Evolutionary conservation across 2,888 invertebrate genomes (phyloP), one percentile per base, ranked within the genome.

Genomic region (Taphrorychus bicolor): DNA sequence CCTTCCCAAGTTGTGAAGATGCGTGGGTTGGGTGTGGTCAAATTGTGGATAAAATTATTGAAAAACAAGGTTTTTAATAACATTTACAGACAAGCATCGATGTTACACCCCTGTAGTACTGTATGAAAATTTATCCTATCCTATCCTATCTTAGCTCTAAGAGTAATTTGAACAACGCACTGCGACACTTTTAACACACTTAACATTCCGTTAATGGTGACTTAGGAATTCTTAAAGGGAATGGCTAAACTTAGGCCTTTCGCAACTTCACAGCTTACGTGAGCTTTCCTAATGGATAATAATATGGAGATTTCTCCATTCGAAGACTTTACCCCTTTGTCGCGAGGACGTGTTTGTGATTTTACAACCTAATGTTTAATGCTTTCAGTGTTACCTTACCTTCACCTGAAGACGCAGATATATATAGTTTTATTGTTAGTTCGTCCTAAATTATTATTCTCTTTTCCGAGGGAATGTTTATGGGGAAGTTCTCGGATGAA

Each of bases 161-260:
- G 68, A 69, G 67, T 67, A 69, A 69, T 69, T 69, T 69, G 64
- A 65, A 69, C 69, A 69, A 69, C 64, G 69, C 69, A 69, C 64
- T 69, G 69, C 69, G 69, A 64, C 76, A 75, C 75, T 76, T 74
- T 75, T 77, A 76, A 63, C 67, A 67, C 67, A 63, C 67, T 67
- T 67, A 67, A 66, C 67, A 60, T 70, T 70, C 67, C 70, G 75
- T 79, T 81, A 79, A 79, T 79, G 80, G 78, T 77, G 76, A 78
- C 78, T 80, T 79, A 78, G 79, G 77, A 79, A 81, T 80, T 80
- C 80, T 79, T 77, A 82, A 82, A 82, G 80, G 77, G 81, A 82
- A 82, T 82, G 79, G 80, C 77, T 81, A 81, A 81, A 81, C 79
- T 81, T 80, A 78, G 79, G 79, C 79, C 79, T 80, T 79, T 78